A percentile compares a stretch with the other conserved stretches of the same genome.
Evolutionary conservation across 2,797 vertebrate genomes (phyloP).

Genomic region (Diplodus sargus): DNA sequence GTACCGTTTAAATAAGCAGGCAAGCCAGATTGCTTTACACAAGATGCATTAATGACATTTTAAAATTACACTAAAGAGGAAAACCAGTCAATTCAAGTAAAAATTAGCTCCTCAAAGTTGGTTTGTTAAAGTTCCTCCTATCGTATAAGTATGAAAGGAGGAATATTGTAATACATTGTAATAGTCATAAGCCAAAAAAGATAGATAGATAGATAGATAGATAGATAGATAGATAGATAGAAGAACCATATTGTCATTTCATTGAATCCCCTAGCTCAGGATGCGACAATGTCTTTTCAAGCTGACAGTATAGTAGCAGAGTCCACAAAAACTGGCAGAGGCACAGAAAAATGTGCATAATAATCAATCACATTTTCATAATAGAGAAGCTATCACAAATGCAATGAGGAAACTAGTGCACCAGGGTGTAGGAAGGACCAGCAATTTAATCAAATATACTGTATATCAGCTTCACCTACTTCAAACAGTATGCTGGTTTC

Average conservation of each 20-base stretch:
- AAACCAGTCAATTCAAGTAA: background rate
- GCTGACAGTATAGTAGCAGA: background rate
- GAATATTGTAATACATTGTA: too few relatives aligned
- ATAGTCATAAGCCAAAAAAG: too few relatives aligned
- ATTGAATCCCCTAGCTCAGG: background rate
- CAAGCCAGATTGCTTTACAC: background rate
- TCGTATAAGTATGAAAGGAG: too few relatives aligned
- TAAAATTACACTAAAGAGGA: background rate
- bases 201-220: too few relatives aligned
- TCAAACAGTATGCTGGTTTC: background rate
- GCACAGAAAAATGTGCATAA: background rate
- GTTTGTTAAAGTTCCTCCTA: too few relatives aligned
- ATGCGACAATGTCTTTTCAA: background rate
- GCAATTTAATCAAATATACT: background rate
- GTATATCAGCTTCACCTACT: background rate
- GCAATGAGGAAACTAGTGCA: background rate
- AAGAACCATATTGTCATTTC: background rate
- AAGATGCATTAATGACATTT: background rate
- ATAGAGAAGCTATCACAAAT: background rate
- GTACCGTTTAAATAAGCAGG: background rate
- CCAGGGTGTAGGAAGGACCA: background rate
- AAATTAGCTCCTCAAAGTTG: too few relatives aligned
- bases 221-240: too few relatives aligned
- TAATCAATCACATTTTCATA: background rate
- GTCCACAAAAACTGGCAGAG: background rate